Evolutionary conservation across 2,797 vertebrate genomes (phyloP).

Genomic region (Chiloscyllium punctatum): DNA sequence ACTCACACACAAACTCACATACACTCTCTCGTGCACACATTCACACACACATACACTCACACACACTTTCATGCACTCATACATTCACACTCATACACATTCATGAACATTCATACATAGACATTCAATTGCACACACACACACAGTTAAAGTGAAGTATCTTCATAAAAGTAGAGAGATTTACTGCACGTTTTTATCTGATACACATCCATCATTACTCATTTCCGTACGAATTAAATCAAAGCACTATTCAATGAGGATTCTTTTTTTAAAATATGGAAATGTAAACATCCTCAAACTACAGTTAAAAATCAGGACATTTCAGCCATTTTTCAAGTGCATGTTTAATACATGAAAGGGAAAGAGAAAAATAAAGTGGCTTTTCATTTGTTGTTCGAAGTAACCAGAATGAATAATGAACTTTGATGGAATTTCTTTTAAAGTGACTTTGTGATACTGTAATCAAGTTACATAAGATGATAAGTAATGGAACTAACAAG

Average conservation of each 20-base stretch:
- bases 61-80: no score
- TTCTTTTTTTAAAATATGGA: neutral
- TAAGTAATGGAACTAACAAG: no score
- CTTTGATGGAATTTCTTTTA: no score
- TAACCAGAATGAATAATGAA: no score
- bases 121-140: no score
- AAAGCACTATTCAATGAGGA: neutral
- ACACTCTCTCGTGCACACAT: no score
- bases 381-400: neutral
- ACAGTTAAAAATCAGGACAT: neutral
- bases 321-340: neutral
- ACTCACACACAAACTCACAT: no score
- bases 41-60: no score
- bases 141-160: neutral
- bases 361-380: neutral
- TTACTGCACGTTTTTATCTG: neutral
- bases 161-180: neutral
- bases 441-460: no score
- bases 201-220: neutral
- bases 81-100: no score
- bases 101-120: no score
- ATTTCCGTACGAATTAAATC: neutral
- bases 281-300: neutral
- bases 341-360: neutral
- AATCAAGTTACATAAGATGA: no score